Evolutionary conservation across 2,888 invertebrate genomes (phyloP).

Genomic region (Gymnoscelis rufifasciata): DNA sequence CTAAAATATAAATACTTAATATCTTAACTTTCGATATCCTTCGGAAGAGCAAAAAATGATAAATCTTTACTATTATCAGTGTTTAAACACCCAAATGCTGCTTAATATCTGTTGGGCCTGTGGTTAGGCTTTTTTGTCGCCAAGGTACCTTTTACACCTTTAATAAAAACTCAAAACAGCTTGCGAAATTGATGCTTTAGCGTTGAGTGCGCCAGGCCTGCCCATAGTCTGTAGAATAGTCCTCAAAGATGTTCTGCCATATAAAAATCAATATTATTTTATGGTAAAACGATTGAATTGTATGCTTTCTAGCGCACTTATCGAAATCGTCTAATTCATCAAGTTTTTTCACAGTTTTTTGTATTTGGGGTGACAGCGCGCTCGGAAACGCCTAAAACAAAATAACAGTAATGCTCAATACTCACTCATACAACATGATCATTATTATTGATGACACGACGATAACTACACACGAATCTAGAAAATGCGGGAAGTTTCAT

Average conservation of each 20-base stretch:
- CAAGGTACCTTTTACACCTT: no score
- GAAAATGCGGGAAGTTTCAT: not conserved
- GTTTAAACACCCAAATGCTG: no score
- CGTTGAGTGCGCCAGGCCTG: no score
- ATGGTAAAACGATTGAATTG: conserved; percentile 15
- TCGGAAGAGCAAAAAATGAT: no score
- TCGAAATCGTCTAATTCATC: conserved; percentile 19
- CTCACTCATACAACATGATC: not conserved
- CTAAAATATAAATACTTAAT: no score
- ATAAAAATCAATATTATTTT: conserved; percentile 19
- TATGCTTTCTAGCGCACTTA: conserved; percentile 14
- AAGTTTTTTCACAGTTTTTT: conserved; percentile 10
- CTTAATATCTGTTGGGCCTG: no score
- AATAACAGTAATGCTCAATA: conserved; percentile 7
- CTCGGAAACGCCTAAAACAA: conserved; percentile 16
- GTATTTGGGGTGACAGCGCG: conserved; percentile 15
- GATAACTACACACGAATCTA: not conserved
- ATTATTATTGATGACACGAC: not conserved
- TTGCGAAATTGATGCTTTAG: no score
- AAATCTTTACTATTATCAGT: no score
- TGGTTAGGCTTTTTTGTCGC: no score
- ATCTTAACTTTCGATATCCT: no score
- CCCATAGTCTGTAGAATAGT: conserved; percentile 18
- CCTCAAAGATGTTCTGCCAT: conserved; percentile 18
- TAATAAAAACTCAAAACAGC: no score